phyloP scores from a whole-genome alignment of 2,888 invertebrate species.

The Himalopsyche anomala region DNA sequence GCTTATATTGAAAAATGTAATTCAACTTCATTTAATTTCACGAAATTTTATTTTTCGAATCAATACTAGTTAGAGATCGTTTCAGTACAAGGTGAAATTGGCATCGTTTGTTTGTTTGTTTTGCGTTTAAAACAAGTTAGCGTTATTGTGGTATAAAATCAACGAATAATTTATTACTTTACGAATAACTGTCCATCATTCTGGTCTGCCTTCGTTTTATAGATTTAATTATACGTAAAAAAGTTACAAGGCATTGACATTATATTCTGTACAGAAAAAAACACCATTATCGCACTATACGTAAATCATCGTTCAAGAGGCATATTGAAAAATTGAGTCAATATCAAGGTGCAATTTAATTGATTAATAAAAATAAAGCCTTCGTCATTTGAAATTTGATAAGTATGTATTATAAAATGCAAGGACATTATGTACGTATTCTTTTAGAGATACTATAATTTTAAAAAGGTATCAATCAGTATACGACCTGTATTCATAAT shows the following conservation, averaged over 20 bases:
- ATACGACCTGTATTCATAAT: too few species aligned
- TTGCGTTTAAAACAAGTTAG: conserved; percentile 1
- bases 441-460: too few species aligned
- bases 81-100: background rate
- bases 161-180: conserved; percentile 26
- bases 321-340: background rate
- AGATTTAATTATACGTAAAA: conserved; percentile 20
- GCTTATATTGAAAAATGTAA: too few species aligned
- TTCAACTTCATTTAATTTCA: too few species aligned
- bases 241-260: conserved; percentile 5
- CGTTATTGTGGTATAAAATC: background rate
- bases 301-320: background rate
- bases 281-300: background rate
- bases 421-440: too few species aligned
- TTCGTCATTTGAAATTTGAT: background rate
- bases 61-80: background rate
- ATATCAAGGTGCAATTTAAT: background rate
- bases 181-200: conserved; percentile 7
- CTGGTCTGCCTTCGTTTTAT: conserved; percentile 10
- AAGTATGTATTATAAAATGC: too few species aligned
- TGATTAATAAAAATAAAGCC: background rate
- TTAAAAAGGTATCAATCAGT: too few species aligned
- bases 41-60: background rate
- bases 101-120: background rate
- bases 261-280: background rate